phyloP scores from a whole-genome alignment of 2,113 vertebrate genomes.

The Pteropus alecto region DNA sequence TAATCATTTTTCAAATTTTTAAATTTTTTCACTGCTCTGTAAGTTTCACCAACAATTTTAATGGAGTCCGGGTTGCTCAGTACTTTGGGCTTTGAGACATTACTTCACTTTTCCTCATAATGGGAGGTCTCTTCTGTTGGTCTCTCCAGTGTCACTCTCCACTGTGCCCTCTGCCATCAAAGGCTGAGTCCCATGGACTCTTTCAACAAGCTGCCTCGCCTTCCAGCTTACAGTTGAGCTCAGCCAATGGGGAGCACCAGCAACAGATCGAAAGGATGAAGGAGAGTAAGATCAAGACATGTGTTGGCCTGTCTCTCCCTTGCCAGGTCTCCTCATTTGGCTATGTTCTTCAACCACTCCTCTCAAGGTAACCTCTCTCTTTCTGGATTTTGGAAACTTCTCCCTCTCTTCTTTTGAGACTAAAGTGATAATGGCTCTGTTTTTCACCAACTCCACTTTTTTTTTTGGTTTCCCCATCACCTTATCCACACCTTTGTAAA shows the following conservation, averaged over 20 bases:
- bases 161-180: neutral
- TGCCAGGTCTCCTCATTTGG: neutral
- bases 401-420: neutral
- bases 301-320: neutral
- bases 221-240: neutral
- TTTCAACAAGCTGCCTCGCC: neutral
- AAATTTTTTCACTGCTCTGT: neutral
- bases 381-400: neutral
- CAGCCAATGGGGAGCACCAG: neutral
- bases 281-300: neutral
- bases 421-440: neutral
- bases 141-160: neutral
- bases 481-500: neutral
- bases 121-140: neutral
- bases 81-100: neutral
- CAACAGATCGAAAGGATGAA: neutral
- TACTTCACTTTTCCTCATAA: neutral
- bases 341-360: neutral
- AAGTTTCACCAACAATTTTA: neutral
- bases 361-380: neutral
- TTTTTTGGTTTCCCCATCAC: neutral
- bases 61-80: neutral
- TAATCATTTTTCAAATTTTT: neutral
- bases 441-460: neutral
- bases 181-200: neutral